These are phyloP conservation scores for Serripes groenlandicus DNA, from an alignment of 2,888 invertebrate genomes.

Conservation along the genomic window DNA sequence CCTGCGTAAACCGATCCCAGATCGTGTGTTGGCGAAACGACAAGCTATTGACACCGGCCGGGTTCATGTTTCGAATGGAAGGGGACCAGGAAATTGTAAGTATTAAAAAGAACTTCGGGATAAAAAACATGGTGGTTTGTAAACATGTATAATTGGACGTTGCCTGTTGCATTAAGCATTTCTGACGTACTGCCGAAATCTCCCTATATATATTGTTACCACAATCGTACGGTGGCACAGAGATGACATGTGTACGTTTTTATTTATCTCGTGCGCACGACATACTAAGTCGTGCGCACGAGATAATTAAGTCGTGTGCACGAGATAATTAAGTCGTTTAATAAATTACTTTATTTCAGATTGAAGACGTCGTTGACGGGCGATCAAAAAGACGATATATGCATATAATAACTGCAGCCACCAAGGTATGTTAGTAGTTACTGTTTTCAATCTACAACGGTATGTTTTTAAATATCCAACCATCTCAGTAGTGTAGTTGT, in stretches of 20 bases:
- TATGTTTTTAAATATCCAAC: too few relatives aligned
- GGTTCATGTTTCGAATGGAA: slow-evolving; percentile 64
- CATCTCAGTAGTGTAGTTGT: too few relatives aligned
- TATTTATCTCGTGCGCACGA: too few relatives aligned
- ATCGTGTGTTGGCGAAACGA: slow-evolving; percentile 82
- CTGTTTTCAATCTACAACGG: too few relatives aligned
- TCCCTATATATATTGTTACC: too few relatives aligned
- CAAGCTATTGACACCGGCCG: slow-evolving; percentile 77
- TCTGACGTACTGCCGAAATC: too few relatives aligned
- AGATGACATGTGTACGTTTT: too few relatives aligned
- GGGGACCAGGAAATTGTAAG: neutral
- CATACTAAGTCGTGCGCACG: neutral
- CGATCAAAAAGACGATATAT: slow-evolving; percentile 66
- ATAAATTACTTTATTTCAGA: slow-evolving; percentile 19
- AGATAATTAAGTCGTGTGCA: neutral
- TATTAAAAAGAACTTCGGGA: too few relatives aligned
- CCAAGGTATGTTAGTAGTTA: slow-evolving; percentile 90
- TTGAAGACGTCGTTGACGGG: slow-evolving; percentile 33
- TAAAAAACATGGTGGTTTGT: too few relatives aligned
- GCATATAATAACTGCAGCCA: slow-evolving; percentile 85
- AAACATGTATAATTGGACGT: too few relatives aligned
- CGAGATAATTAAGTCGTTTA: neutral
- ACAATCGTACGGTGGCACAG: too few relatives aligned
- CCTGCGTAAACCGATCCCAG: slow-evolving; percentile 76
- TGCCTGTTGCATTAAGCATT: too few relatives aligned